Evolutionary conservation across 2,797 vertebrate genomes (phyloP).

Genomic region (Cryptoprocta ferox): DNA sequence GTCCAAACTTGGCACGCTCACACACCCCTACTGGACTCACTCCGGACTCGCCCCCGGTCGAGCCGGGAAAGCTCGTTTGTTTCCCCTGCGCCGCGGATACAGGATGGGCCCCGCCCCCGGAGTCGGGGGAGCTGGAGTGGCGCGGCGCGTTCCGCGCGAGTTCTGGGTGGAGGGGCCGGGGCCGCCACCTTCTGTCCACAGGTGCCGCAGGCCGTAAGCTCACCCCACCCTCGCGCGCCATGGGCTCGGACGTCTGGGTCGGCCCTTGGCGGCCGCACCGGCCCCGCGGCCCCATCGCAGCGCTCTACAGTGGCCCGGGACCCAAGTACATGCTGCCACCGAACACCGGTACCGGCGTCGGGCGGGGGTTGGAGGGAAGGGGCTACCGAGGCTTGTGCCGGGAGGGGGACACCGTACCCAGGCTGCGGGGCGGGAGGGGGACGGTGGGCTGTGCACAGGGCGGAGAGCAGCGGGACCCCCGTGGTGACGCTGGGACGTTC

Average conservation of each 20-base stretch:
- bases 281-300: slow-evolving; percentile 93
- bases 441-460: neutral
- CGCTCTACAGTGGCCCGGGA: slow-evolving; percentile 91
- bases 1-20: neutral
- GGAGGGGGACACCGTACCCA: fast-evolving
- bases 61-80: slow-evolving; percentile 29
- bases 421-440: no score
- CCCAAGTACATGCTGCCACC: slow-evolving; percentile 93
- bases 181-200: slow-evolving; percentile 35
- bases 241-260: slow-evolving; percentile 89
- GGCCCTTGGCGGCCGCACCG: slow-evolving; percentile 93
- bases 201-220: slow-evolving; percentile 9
- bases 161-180: neutral
- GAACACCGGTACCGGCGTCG: slow-evolving; percentile 88
- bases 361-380: neutral
- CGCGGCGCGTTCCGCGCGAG: neutral
- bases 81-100: slow-evolving; percentile 51
- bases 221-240: slow-evolving; percentile 56
- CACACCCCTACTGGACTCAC: neutral
- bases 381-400: neutral
- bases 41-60: neutral
- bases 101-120: neutral
- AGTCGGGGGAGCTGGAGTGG: fast-evolving
- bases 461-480: neutral
- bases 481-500: neutral